Percentiles rank a stretch among this genome's conserved stretches.
These are phyloP conservation scores for Rhizoglyphus robini DNA, from an alignment of 1,140 invertebrate species.

Conservation along the genomic window DNA sequence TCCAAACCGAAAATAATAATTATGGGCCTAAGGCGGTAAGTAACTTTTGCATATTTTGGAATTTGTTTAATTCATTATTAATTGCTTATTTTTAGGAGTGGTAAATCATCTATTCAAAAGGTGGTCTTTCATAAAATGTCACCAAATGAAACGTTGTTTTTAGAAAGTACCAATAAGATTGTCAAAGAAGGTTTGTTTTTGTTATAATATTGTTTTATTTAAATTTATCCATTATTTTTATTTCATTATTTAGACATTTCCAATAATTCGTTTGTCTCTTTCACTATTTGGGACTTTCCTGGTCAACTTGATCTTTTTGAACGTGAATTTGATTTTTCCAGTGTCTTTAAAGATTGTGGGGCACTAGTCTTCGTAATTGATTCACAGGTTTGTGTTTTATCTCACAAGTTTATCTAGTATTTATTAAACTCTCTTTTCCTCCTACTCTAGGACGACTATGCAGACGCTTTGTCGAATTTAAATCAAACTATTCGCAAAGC, in stretches of 20 bases:
- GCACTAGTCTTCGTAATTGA: slow-evolving; percentile 98
- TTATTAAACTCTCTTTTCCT: too few relatives aligned
- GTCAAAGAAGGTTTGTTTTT: slow-evolving; percentile 69
- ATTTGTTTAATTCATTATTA: background rate
- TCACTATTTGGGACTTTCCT: slow-evolving; percentile 99
- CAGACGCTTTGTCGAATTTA: slow-evolving; percentile 83
- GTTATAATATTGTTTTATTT: slow-evolving; percentile 4
- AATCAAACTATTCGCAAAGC: slow-evolving; percentile 84
- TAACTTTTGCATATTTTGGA: background rate
- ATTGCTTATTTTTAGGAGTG: slow-evolving; percentile 53
- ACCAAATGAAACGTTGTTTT: slow-evolving; percentile 96
- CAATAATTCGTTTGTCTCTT: slow-evolving; percentile 96
- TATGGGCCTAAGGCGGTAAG: slow-evolving; percentile 81
- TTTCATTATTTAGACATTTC: slow-evolving; percentile 41
- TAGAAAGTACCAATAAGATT: slow-evolving; percentile 97
- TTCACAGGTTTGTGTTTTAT: slow-evolving; percentile 57
- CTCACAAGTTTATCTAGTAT: slow-evolving; percentile 15
- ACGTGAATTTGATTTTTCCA: slow-evolving; percentile 83
- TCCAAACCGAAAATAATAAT: slow-evolving; percentile 82
- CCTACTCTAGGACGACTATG: slow-evolving; percentile 70
- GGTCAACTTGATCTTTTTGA: slow-evolving; percentile 97
- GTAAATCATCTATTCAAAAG: slow-evolving; percentile 99
- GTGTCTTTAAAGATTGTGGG: slow-evolving; percentile 47
- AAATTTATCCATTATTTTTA: background rate
- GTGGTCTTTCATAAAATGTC: slow-evolving; percentile 99